Conservation (phyloP, 2,888 invertebrate genomes). For the Phyto melanocephala region DNA sequence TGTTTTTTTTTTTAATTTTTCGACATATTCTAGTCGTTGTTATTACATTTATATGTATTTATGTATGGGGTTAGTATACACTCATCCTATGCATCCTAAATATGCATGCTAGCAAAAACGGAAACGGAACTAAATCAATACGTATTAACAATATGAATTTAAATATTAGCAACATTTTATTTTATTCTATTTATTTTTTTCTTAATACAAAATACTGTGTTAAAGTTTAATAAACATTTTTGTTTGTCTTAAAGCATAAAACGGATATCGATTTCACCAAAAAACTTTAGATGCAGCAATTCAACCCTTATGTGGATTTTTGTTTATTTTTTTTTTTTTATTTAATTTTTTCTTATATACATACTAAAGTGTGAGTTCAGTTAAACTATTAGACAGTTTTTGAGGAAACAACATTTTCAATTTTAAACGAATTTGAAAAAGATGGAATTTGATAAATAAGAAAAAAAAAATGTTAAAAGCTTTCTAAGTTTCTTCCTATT, state of each 20-base stretch:
- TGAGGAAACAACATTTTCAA: too few species aligned
- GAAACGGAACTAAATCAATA: conserved; percentile 39
- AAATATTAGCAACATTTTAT: conserved; percentile 22
- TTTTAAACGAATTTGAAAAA: too few species aligned
- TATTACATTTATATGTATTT: background rate
- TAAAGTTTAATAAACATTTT: background rate
- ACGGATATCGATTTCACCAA: conserved; percentile 18
- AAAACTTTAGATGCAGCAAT: background rate
- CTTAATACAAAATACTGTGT: background rate
- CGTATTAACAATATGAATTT: conserved; percentile 27
- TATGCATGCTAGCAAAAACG: background rate
- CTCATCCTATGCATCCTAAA: background rate
- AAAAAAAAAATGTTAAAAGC: too few species aligned
- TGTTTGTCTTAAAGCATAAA: background rate
- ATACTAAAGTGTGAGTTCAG: background rate
- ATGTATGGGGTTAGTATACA: conserved; percentile 2
- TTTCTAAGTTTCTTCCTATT: too few species aligned
- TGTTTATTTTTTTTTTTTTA: background rate
- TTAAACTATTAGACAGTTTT: background rate
- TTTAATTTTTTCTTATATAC: too few species aligned
- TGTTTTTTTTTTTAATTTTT: conserved; percentile 47
- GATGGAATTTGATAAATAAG: too few species aligned
- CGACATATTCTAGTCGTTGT: conserved; percentile 34
- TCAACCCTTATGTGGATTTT: background rate
- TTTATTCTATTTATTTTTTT: background rate